These are phyloP conservation scores for Gasterosteus nipponicus DNA, from an alignment of 2,113 vertebrate genomes.

Conservation along the genomic window DNA sequence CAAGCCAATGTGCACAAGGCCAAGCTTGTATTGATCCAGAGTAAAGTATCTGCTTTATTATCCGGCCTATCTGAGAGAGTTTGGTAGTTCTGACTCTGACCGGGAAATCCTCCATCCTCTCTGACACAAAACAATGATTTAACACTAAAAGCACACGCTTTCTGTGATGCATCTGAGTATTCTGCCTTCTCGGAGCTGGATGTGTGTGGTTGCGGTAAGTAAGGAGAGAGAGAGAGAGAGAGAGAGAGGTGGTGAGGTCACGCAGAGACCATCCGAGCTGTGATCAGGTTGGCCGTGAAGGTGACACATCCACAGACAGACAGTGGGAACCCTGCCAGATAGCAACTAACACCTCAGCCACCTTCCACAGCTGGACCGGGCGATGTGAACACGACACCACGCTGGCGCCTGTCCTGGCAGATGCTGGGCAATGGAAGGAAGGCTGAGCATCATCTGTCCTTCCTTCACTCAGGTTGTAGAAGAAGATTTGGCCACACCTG, in stretches of 20 bases:
- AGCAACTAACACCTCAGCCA: slow-evolving; percentile 17
- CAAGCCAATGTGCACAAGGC: slow-evolving; percentile 31
- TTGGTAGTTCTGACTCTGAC: slow-evolving; percentile 32
- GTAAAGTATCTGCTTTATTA: slow-evolving; percentile 34
- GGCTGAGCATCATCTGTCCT: slow-evolving; percentile 2
- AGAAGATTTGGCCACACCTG: neutral
- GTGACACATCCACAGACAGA: slow-evolving; percentile 58
- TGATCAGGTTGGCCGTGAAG: slow-evolving; percentile 59
- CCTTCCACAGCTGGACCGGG: slow-evolving; percentile 45
- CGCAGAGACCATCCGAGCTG: slow-evolving; percentile 26
- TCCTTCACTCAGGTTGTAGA: neutral
- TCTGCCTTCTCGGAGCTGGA: slow-evolving; percentile 34
- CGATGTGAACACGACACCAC: slow-evolving; percentile 42
- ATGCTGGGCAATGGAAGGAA: slow-evolving; percentile 19
- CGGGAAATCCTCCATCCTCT: slow-evolving; percentile 47
- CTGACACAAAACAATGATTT: neutral
- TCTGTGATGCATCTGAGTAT: slow-evolving; percentile 35
- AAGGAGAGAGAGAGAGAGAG: no score
- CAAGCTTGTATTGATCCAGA: slow-evolving; percentile 53
- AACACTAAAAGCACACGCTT: slow-evolving; percentile 18
- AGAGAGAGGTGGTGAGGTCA: slow-evolving; percentile 47
- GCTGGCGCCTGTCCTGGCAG: slow-evolving; percentile 17
- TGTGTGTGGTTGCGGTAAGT: slow-evolving; percentile 52
- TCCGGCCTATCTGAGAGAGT: slow-evolving; percentile 20
- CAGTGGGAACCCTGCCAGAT: slow-evolving; percentile 54